Evolutionary conservation across 1,140 invertebrate species (phyloP), one percentile per base, ranked within the genome.

Genomic region (Lucilia cuprina): DNA sequence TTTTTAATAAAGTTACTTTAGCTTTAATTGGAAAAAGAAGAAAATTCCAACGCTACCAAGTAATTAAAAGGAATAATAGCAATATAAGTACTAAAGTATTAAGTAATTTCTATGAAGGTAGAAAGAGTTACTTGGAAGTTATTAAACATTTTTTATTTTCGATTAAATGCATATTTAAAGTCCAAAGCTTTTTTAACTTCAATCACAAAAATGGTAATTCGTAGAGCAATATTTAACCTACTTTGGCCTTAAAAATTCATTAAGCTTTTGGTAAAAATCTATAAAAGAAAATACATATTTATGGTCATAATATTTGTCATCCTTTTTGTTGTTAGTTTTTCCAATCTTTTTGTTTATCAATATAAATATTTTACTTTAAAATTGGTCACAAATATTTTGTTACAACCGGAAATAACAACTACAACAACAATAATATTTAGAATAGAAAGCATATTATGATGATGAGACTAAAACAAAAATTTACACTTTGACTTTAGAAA

Each of bases 401-500:
- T 60, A 7, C 5, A 70, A 19, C 21, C 7, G n/a, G 12, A 21
- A 25, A 60, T 17, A 60, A 60, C 55, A 60, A 60, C 55, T 14
- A 2, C 55, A 60, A 60, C 55, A 60, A 60, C 55, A 2, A 60
- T 60, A 60, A n/a, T n/a, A 60, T 60, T 60, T 60, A 60, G 55
- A 7, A 60, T 60, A 17, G n/a, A 60, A 8, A 21, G 65, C 65
- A 70, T 70, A 70, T 60, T n/a, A 60, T 60, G 55, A 7, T 70
- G 65, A 70, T 25, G 9, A 70, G 65, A 21, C 65, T n/a, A 70
- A 19, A 70, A 25, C 19, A 21, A 70, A 25, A 70, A 70, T 70
- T 70, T 70, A 70, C 65, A 70, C 65, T 70, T 70, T 70, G 65
- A 70, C 65, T 70, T 70, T 70, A 70, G 65, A 70, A 70, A 70